Percentiles rank a stretch among this genome's conserved stretches.
phyloP scores from a whole-genome alignment of 2,888 invertebrate species.

The Aelia acuminata region DNA sequence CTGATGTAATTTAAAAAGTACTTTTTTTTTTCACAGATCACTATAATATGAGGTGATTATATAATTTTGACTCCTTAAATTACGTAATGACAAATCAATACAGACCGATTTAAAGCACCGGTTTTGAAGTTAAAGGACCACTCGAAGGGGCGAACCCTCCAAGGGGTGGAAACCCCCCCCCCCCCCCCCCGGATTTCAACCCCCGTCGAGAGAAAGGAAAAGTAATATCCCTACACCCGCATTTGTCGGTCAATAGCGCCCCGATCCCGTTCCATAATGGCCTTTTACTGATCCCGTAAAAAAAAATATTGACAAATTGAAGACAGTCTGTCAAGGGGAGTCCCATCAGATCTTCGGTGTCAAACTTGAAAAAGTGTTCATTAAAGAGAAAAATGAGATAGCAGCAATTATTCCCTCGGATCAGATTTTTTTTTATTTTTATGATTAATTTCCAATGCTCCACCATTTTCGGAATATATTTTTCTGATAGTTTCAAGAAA shows the following conservation, averaged over 20 bases:
- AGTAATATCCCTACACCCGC: neutral
- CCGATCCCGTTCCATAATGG: neutral
- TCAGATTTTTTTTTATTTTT: neutral
- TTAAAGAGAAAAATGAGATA: neutral
- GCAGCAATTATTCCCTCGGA: neutral
- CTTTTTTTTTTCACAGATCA: no score
- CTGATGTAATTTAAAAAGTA: no score
- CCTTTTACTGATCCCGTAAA: neutral
- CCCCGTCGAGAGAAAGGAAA: neutral
- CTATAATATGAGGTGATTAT: neutral
- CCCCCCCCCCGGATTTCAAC: neutral
- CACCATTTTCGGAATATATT: no score
- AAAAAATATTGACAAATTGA: slow-evolving; percentile 7
- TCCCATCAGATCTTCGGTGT: neutral
- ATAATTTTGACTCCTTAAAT: neutral
- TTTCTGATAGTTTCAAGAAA: no score
- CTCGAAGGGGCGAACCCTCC: neutral
- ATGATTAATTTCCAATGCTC: neutral
- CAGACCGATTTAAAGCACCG: neutral
- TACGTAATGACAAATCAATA: neutral
- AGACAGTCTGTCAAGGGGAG: neutral
- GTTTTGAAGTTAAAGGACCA: neutral
- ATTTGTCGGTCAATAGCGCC: slow-evolving; percentile 37
- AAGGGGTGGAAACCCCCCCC: neutral
- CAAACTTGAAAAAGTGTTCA: neutral